Evolutionary conservation across 1,140 invertebrate species (phyloP).

Genomic region (Pseudomyrmex dendroicus): DNA sequence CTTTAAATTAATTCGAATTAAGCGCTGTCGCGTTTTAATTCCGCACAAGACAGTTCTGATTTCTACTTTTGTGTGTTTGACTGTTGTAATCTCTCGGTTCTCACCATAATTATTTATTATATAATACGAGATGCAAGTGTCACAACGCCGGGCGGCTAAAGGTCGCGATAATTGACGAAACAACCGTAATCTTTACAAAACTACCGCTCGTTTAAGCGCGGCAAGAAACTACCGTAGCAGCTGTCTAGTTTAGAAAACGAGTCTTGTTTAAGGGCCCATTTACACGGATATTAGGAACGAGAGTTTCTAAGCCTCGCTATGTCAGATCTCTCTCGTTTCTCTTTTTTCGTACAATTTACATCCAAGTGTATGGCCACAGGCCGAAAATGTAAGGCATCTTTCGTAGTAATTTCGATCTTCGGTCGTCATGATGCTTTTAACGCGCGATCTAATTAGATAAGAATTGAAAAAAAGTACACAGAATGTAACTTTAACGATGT

Average conservation of each 20-base stretch:
- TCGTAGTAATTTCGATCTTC: background rate
- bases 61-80: background rate
- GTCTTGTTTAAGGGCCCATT: slow-evolving; percentile 64
- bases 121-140: too few relatives aligned
- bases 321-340: background rate
- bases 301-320: slow-evolving; percentile 36
- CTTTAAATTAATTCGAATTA: background rate
- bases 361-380: background rate
- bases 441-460: slow-evolving; percentile 46
- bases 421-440: background rate
- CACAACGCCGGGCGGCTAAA: background rate
- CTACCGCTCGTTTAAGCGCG: background rate
- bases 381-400: background rate
- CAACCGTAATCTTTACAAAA: background rate
- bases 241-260: slow-evolving; percentile 55
- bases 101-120: too few relatives aligned
- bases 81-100: background rate
- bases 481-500: slow-evolving; percentile 35
- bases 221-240: slow-evolving; percentile 67
- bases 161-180: background rate
- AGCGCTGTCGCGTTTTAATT: background rate
- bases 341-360: slow-evolving; percentile 11
- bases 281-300: slow-evolving; percentile 71
- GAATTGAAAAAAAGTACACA: background rate
- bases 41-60: background rate